A percentile compares a stretch with the other conserved stretches of the same genome.
These are phyloP conservation scores for Drosophila rubida DNA, from an alignment of 2,888 invertebrate genomes.

Conservation along the genomic window DNA sequence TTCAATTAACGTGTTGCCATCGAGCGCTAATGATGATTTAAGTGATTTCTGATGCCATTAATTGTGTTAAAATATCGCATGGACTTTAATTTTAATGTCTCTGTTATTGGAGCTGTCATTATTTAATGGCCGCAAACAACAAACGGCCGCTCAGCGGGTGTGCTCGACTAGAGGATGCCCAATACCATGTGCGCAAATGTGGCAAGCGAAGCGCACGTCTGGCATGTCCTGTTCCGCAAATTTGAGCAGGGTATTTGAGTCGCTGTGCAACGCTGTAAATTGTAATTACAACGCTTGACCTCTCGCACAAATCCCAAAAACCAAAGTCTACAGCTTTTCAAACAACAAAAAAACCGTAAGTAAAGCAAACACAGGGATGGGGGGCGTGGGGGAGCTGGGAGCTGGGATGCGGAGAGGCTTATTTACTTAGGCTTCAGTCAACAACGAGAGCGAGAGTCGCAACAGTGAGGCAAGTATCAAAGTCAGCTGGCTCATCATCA, in stretches of 20 bases:
- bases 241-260: not conserved
- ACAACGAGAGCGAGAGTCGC: constrained; percentile 4
- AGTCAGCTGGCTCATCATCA: constrained; percentile 23
- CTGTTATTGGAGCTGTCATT: constrained; percentile 26
- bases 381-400: not conserved
- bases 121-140: constrained; percentile 19
- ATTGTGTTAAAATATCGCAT: constrained; percentile 11
- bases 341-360: not conserved
- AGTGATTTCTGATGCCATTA: constrained; percentile 53
- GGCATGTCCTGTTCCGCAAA: not conserved
- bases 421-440: constrained; percentile 42
- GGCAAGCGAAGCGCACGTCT: not conserved
- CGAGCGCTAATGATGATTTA: constrained; percentile 51
- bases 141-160: not conserved
- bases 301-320: constrained; percentile 14
- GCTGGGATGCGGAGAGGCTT: not conserved
- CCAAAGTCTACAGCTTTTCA: constrained; percentile 16
- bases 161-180: not conserved
- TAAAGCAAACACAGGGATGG: constrained; percentile 9
- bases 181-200: no score
- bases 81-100: constrained; percentile 38
- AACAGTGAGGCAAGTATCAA: constrained; percentile 10
- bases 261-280: not conserved
- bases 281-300: constrained; percentile 30
- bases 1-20: constrained; percentile 5